These are phyloP conservation scores for Digitonthophagus gazella DNA, from an alignment of 2,888 invertebrate genomes.

Conservation along the genomic window DNA sequence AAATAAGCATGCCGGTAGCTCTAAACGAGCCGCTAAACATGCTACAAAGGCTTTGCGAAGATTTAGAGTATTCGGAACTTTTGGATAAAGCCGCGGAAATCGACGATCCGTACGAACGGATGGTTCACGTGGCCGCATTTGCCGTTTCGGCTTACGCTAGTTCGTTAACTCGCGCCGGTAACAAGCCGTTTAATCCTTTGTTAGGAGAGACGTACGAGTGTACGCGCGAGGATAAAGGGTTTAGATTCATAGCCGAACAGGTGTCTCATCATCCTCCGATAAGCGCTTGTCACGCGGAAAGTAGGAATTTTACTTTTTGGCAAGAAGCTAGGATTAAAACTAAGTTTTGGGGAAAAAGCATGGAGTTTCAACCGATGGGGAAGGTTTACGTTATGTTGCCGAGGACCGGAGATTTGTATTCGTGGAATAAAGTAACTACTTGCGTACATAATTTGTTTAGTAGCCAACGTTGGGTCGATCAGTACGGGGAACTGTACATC, in stretches of 20 bases:
- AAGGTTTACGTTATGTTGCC: slow-evolving; percentile 62
- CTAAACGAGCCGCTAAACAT: slow-evolving; percentile 82
- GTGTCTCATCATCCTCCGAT: slow-evolving; percentile 85
- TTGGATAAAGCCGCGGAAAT: slow-evolving; percentile 71
- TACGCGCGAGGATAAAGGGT: slow-evolving; percentile 72
- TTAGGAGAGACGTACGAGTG: slow-evolving; percentile 83
- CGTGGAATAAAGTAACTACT: slow-evolving; percentile 80
- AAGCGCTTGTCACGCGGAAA: slow-evolving; percentile 77
- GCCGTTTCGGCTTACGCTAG: slow-evolving; percentile 78
- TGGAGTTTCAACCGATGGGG: slow-evolving; percentile 83
- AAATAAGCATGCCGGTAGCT: slow-evolving; percentile 84
- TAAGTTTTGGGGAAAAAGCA: slow-evolving; percentile 88
- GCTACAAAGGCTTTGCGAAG: slow-evolving; percentile 78
- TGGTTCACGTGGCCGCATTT: slow-evolving; percentile 77
- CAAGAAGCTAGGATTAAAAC: slow-evolving; percentile 82
- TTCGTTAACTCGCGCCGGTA: slow-evolving; percentile 71
- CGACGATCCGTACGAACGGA: slow-evolving; percentile 66
- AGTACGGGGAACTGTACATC: slow-evolving; percentile 79
- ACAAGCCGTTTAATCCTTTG: slow-evolving; percentile 83
- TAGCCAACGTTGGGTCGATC: slow-evolving; percentile 82
- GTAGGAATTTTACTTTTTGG: slow-evolving; percentile 74
- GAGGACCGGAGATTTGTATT: slow-evolving; percentile 67
- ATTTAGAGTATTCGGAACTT: slow-evolving; percentile 78
- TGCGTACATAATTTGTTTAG: slow-evolving; percentile 84
- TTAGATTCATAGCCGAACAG: slow-evolving; percentile 77